These are phyloP conservation scores for Telenomus remus DNA, from an alignment of 1,140 invertebrate species.

Conservation along the genomic window DNA sequence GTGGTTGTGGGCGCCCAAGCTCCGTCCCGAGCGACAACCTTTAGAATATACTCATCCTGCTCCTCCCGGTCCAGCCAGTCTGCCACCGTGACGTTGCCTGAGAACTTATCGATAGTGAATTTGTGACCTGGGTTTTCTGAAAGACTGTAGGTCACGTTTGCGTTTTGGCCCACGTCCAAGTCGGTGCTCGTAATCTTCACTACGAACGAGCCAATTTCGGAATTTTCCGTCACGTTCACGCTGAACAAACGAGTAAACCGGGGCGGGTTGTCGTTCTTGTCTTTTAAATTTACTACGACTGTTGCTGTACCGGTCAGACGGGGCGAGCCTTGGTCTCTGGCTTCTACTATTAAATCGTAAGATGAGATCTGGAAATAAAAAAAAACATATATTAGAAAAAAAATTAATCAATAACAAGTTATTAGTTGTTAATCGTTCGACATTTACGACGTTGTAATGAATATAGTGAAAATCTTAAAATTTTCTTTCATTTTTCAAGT, in stretches of 20 bases:
- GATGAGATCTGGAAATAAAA: slow-evolving; percentile 75
- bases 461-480: no score
- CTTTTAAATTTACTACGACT: slow-evolving; percentile 87
- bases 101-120: slow-evolving; percentile 90
- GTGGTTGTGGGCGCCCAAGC: slow-evolving; percentile 92
- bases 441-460: no score
- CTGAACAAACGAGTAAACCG: slow-evolving; percentile 94
- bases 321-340: slow-evolving; percentile 89
- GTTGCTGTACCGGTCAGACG: slow-evolving; percentile 88
- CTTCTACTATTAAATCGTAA: slow-evolving; percentile 90
- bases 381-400: not conserved
- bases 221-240: slow-evolving; percentile 96
- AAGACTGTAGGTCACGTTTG: slow-evolving; percentile 91
- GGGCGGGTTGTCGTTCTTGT: slow-evolving; percentile 97
- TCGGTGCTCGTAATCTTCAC: slow-evolving; percentile 94
- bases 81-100: slow-evolving; percentile 94
- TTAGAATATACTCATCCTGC: slow-evolving; percentile 92
- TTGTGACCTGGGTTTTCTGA: slow-evolving; percentile 91
- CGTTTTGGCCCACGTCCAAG: slow-evolving; percentile 89
- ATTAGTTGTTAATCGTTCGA: no score
- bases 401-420: not conserved
- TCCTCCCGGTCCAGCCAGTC: slow-evolving; percentile 89
- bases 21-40: slow-evolving; percentile 90
- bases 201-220: slow-evolving; percentile 93
- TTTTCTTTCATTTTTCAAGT: no score